Evolutionary conservation across 2,888 invertebrate genomes (phyloP).

Genomic region (Lithosia quadra): DNA sequence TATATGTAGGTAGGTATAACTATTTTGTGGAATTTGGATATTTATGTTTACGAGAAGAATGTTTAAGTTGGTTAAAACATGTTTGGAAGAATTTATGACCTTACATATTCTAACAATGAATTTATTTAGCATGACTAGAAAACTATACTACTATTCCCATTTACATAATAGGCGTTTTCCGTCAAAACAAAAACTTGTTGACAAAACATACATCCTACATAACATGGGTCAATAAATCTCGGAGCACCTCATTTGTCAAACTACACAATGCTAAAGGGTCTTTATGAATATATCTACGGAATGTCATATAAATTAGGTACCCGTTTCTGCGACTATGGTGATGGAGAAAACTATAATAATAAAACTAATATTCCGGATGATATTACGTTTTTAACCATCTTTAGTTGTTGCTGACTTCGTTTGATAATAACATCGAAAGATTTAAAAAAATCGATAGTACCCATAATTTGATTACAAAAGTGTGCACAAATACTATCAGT

Average conservation of each 20-base stretch:
- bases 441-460: too few relatives aligned
- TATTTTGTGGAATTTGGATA: too few relatives aligned
- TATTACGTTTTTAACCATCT: background rate
- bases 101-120: background rate
- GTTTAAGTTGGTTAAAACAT: too few relatives aligned
- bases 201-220: conserved; percentile 9
- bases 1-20: too few relatives aligned
- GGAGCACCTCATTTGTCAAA: conserved; percentile 26
- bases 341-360: background rate
- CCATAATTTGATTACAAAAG: too few relatives aligned
- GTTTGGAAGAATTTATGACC: background rate
- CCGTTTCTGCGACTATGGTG: background rate
- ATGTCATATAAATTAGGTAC: conserved; percentile 18
- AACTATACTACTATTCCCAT: conserved; percentile 6
- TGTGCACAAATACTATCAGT: too few relatives aligned
- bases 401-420: background rate
- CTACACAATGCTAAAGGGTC: conserved; percentile 18
- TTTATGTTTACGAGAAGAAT: too few relatives aligned
- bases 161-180: conserved; percentile 12
- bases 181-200: conserved; percentile 19
- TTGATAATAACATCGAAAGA: too few relatives aligned
- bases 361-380: background rate
- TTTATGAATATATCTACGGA: conserved; percentile 14
- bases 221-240: conserved; percentile 23
- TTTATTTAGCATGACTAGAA: background rate